Evolutionary conservation across 2,888 invertebrate species (phyloP), one percentile per base, ranked within the genome.

Genomic region (Eupithecia abbreviata): DNA sequence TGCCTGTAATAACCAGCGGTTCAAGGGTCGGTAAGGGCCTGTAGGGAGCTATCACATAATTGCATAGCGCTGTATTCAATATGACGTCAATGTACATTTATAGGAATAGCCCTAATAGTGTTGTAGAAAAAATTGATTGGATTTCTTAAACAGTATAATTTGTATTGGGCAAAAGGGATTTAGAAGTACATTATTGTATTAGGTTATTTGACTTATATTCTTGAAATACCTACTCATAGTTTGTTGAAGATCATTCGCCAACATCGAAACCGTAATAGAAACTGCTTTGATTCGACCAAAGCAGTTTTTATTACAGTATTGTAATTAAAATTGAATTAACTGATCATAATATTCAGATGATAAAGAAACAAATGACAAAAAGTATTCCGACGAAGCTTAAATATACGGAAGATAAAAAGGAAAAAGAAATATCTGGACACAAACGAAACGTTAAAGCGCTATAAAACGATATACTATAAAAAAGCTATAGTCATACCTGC

Each of bases 31-130:
- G 77, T 67, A 70, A 45, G 41, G 49, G 72, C 74, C 81, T 78
- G 76, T 76, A 72, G 80, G 80, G 81, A 80, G 80, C 78, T 77
- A 76, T 72, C 80, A 79, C 78, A 77, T 81, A 81, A 80, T 81
- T 81, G 77, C 78, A 80, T 77, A 75, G 68, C 70, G 74, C 72
- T 65, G 73, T 76, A 79, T 79, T 75, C 71, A 73, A 79, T 79
- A 79, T 83, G 82, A 81, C 76, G 76, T 78, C 81, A 80, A 58
- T 71, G 45, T 55, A 73, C 55, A 41, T 62, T 67, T 75, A 65
- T 47, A 73, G 45, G 18, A 69, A 68, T 18, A 74, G 74, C 18
- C 65, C 15, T 66, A 4, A 66, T 66, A 15, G 66, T 42, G 41
- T 18, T 66, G 62, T 66, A 66, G 15, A 42, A 66, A 66, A 66